These are phyloP conservation scores for Neofelis nebulosa DNA, from an alignment of 2,113 vertebrate genomes.

Conservation along the genomic window DNA sequence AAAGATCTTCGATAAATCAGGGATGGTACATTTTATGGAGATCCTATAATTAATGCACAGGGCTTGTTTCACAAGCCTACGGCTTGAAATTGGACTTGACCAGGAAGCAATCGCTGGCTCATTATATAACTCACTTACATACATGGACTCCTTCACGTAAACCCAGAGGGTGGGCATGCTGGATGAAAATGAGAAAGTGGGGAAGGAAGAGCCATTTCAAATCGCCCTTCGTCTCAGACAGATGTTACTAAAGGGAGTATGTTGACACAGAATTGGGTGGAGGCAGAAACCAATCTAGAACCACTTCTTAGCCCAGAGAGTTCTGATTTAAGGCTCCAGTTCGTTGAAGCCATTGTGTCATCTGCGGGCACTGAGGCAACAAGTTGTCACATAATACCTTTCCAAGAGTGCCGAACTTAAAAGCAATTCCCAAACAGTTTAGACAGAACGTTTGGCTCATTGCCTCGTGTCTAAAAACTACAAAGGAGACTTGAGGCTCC, in stretches of 20 bases:
- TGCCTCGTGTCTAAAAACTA: slow-evolving; percentile 55
- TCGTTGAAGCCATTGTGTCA: not conserved
- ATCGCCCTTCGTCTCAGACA: not conserved
- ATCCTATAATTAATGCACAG: not conserved
- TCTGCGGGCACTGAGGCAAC: not conserved
- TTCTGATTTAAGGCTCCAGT: not conserved
- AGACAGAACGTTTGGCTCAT: slow-evolving; percentile 56
- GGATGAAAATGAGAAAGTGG: not conserved
- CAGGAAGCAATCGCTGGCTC: slow-evolving; percentile 40
- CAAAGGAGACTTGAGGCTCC: slow-evolving; percentile 40
- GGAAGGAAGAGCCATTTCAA: not conserved
- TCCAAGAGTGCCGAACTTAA: slow-evolving; percentile 32
- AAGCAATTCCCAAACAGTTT: slow-evolving; percentile 61
- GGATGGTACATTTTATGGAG: not conserved
- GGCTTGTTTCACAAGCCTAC: not conserved
- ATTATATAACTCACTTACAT: slow-evolving; percentile 10
- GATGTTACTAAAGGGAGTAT: not conserved
- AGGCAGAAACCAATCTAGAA: not conserved
- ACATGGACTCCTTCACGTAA: not conserved
- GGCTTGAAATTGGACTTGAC: slow-evolving; percentile 46
- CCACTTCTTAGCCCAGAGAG: not conserved
- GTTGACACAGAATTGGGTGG: not conserved
- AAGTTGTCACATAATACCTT: slow-evolving; percentile 44
- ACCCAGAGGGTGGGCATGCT: not conserved
- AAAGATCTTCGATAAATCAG: not conserved